phyloP scores from a whole-genome alignment of 2,888 invertebrate species.

The Drosophila kanekoi region DNA sequence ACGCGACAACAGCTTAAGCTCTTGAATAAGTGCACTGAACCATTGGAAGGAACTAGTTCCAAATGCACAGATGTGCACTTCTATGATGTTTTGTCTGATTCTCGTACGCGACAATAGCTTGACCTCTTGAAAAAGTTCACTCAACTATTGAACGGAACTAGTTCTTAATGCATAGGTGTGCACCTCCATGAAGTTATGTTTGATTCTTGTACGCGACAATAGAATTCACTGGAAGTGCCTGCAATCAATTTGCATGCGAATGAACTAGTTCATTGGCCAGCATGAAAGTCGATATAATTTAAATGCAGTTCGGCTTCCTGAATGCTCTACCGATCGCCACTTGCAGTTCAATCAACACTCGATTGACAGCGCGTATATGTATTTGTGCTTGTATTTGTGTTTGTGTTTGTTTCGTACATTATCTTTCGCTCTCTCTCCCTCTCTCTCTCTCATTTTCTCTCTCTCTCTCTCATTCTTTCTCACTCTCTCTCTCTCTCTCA shows the following conservation, averaged over 20 bases:
- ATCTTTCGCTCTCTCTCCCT: neutral
- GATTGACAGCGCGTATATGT: slow-evolving; percentile 1
- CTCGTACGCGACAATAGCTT: no score
- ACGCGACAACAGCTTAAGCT: no score
- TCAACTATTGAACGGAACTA: neutral
- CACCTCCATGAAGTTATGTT: neutral
- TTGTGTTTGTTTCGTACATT: neutral
- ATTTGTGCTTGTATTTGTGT: neutral
- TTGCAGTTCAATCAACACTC: neutral
- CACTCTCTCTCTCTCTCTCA: neutral
- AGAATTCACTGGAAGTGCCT: neutral
- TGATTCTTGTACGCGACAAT: neutral
- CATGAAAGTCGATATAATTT: neutral
- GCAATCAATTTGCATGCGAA: neutral
- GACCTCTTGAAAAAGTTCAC: no score
- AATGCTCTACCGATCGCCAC: neutral
- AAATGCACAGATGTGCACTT: neutral
- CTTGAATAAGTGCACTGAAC: no score
- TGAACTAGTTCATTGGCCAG: slow-evolving; percentile 7
- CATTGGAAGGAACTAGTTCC: neutral
- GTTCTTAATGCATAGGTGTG: neutral
- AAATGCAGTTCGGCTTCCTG: slow-evolving; percentile 5
- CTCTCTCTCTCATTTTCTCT: neutral
- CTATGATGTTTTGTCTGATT: neutral
- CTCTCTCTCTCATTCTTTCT: neutral